Evolutionary conservation across 2,113 vertebrate genomes (phyloP).

Genomic region (Pipra filicauda): DNA sequence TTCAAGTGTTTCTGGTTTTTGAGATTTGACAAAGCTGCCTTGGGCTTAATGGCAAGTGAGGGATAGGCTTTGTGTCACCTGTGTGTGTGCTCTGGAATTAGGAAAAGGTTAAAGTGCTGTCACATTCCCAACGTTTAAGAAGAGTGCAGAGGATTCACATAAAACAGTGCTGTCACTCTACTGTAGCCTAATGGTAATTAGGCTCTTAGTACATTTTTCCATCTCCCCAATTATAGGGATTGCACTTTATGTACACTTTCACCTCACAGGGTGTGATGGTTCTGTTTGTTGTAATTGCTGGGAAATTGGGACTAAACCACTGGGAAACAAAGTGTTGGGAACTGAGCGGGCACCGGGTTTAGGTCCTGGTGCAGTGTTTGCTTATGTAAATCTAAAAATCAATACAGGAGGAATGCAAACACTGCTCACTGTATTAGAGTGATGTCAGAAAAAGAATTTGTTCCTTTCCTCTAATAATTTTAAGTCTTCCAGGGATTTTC

Average conservation of each 20-base stretch:
- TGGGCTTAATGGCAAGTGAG: neutral
- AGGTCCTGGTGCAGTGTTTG: neutral
- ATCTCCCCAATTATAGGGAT: neutral
- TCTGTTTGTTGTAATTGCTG: neutral
- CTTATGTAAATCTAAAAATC: neutral
- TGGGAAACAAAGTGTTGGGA: neutral
- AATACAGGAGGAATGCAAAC: neutral
- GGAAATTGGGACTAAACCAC: neutral
- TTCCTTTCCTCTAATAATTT: neutral
- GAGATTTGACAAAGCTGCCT: neutral
- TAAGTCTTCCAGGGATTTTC: neutral
- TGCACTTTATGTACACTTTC: neutral
- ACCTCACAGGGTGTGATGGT: neutral
- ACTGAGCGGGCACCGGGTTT: neutral
- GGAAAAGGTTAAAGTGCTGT: neutral
- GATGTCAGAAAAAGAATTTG: neutral
- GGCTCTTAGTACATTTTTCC: neutral
- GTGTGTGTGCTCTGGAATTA: neutral
- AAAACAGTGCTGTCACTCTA: neutral
- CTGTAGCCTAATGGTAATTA: neutral
- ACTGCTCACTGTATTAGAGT: neutral
- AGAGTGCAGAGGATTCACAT: neutral
- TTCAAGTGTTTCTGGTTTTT: neutral
- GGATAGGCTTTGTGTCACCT: neutral
- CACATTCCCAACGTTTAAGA: neutral